A percentile compares a stretch with the other conserved stretches of the same genome.
Evolutionary conservation across 2,113 vertebrate genomes (phyloP).

Genomic region (Sinosuthora webbiana): DNA sequence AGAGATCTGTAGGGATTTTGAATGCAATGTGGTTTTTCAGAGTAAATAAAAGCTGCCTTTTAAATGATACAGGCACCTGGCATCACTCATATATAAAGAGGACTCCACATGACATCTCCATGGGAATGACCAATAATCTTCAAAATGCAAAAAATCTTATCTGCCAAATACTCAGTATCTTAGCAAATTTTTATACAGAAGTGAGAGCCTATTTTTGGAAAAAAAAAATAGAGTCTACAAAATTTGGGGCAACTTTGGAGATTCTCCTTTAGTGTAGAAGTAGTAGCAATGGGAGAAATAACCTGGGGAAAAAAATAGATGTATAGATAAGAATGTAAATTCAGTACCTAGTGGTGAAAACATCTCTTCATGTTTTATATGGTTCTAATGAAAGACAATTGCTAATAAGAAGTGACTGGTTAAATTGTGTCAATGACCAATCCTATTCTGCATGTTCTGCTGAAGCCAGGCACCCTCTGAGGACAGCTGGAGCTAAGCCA

Average conservation of each 20-base stretch:
- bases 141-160: neutral
- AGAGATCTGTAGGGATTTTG: conserved; percentile 50
- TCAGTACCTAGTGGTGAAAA: neutral
- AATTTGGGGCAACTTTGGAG: neutral
- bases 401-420: conserved; percentile 39
- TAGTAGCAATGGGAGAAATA: neutral
- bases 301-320: neutral
- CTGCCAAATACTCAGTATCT: neutral
- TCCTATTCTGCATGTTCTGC: conserved; percentile 4
- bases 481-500: conserved; percentile 44
- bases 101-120: neutral
- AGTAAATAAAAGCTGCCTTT: conserved; percentile 30
- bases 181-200: neutral
- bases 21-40: conserved; percentile 19
- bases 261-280: neutral
- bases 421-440: conserved; percentile 51
- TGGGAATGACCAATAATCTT: neutral
- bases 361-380: neutral
- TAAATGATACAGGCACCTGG: neutral
- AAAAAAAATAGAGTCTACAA: neutral
- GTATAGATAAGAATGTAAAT: neutral
- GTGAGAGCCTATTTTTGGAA: neutral
- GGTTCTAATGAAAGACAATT: conserved; percentile 1
- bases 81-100: neutral
- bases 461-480: conserved; percentile 36